Base-by-base conservation (phyloP, 37 sponge, comb jelly and placozoan species). In the Halisarca cf. caerulea region DNA sequence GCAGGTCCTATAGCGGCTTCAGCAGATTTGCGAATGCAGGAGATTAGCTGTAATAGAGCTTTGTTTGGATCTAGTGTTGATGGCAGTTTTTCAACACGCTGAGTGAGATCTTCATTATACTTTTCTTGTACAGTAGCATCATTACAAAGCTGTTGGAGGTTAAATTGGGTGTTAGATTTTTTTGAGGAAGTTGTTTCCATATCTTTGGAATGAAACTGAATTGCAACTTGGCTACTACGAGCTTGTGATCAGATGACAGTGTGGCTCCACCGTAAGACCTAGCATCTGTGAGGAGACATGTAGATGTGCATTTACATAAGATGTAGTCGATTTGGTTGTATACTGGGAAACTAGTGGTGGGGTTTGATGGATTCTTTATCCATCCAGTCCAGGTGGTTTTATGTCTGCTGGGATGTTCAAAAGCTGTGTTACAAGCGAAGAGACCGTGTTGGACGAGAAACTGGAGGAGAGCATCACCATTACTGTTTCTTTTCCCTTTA, bases 211-310 rank as follows among this genome's bases (percentile, higher is more conserved):
- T 3, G 35, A 15, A 69, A 7, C 37, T 69, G 71, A 69, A 15
- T 36, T 69, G 71, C 33, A 69, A 69, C n/a, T n/a, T n/a, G n/a
- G 38, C 38, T 1, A 80, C 37, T 30, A 55, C 33, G 1, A 32
- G 59, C 2, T 30, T 24, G 38, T 80, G 80, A 36, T 80, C 80
- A 30, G 27, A 18, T 15, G 59, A 32, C 3, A 80, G 59, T 3
- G 27, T 80, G 35, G 80, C 25, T 20, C 80, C 58, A 58, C 30
- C 80, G 58, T 80, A 80, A 18, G 80, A 80, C 21, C 80, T 55
- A 27, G 59, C 80, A 32, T 58, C 59, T 58, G 17, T 21, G 15
- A 80, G 28, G 17, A 80, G 80, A 14, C 27, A 21, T 34, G 5
- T 80, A 5, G 15, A 30, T 14, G 58, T 21, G 1, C 2, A 6